Evolutionary conservation across 2,113 vertebrate species (phyloP).

Genomic region (Pseudopipra pipra): DNA sequence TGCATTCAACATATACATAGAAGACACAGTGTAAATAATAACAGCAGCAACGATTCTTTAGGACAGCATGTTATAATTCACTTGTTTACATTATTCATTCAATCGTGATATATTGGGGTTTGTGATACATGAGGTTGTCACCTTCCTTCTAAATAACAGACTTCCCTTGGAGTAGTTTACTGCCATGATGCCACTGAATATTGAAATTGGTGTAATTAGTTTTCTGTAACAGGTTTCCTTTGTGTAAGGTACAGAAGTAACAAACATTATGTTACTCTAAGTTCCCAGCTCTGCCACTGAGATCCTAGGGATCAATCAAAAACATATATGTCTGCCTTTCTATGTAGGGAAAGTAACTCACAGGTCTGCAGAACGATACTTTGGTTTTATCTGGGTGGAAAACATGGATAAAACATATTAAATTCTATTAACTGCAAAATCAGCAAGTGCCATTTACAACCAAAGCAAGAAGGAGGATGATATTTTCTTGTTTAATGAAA

Average conservation of each 20-base stretch:
- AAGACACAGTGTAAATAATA: constrained; percentile 65
- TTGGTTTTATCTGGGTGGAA: not conserved
- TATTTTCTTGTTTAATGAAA: not conserved
- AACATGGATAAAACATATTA: not conserved
- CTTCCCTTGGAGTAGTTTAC: constrained; percentile 32
- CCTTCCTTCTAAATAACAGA: constrained; percentile 19
- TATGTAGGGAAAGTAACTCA: not conserved
- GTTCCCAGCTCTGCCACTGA: not conserved
- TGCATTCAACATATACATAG: constrained; percentile 1
- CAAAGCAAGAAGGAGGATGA: not conserved
- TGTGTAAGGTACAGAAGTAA: not conserved
- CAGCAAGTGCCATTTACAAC: not conserved
- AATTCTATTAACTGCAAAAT: not conserved
- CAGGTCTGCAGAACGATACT: not conserved
- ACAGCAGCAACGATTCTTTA: constrained; percentile 50
- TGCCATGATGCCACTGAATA: constrained; percentile 32
- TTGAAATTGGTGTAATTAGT: constrained; percentile 19
- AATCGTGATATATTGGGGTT: constrained; percentile 24
- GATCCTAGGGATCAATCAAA: not conserved
- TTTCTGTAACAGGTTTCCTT: not conserved
- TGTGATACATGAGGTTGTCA: constrained; percentile 43
- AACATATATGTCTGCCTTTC: not conserved
- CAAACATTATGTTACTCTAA: not conserved
- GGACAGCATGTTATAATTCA: constrained; percentile 22
- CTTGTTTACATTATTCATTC: constrained; percentile 52